A percentile compares a stretch with the other conserved stretches of the same genome.
Evolutionary conservation across 2,888 invertebrate species (phyloP).

Genomic region (Chrysopilus asiliformis): DNA sequence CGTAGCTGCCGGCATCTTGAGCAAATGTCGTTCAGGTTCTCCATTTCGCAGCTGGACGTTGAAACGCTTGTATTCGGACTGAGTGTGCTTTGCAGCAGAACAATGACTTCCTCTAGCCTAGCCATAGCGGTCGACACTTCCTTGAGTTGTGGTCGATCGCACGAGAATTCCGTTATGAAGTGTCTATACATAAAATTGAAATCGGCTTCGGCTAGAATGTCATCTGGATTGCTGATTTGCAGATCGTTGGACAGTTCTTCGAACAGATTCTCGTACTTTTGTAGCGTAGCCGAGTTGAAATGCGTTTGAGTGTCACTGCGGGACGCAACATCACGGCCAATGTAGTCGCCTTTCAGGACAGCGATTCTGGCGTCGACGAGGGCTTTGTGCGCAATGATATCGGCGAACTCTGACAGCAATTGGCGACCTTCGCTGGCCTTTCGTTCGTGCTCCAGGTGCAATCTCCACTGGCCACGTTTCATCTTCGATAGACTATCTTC

Average conservation of each 20-base stretch:
- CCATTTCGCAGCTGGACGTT: conserved; percentile 20
- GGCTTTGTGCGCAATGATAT: conserved; percentile 59
- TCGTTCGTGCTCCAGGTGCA: conserved; percentile 38
- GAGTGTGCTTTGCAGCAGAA: conserved; percentile 21
- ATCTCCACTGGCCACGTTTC: conserved; percentile 38
- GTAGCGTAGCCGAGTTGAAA: conserved; percentile 23
- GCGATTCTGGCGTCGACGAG: conserved; percentile 62
- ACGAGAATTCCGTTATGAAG: conserved; percentile 24
- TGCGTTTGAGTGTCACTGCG: conserved; percentile 1
- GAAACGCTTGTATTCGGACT: conserved; percentile 22
- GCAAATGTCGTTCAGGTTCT: conserved; percentile 41
- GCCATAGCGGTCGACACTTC: conserved; percentile 25
- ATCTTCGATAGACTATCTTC: conserved; percentile 48
- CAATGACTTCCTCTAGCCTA: conserved; percentile 25
- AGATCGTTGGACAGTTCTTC: conserved; percentile 27
- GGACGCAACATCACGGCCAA: conserved; percentile 4
- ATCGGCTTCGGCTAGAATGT: conserved; percentile 28
- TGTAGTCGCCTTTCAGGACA: conserved; percentile 47
- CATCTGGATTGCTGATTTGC: conserved; percentile 26
- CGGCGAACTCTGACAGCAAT: conserved; percentile 51
- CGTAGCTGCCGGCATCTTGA: conserved; percentile 44
- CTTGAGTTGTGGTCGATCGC: conserved; percentile 24
- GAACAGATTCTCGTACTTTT: conserved; percentile 29
- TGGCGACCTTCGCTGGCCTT: conserved; percentile 38
- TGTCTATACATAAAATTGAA: conserved; percentile 30